These are phyloP conservation scores for Yponomeuta malinellus DNA, from an alignment of 2,888 invertebrate species.

Conservation along the genomic window DNA sequence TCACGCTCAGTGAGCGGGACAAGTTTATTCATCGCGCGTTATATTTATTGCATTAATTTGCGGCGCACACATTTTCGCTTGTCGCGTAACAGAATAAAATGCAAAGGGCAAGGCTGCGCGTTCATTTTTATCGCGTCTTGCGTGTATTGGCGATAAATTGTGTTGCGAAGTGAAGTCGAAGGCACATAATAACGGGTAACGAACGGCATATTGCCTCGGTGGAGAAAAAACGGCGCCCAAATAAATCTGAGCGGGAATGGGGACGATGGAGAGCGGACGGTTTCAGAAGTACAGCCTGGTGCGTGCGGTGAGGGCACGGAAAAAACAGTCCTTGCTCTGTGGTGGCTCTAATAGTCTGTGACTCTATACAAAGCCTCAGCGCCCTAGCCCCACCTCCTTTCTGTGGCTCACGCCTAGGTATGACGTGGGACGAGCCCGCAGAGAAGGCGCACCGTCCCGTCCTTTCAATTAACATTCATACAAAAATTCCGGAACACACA, in stretches of 20 bases:
- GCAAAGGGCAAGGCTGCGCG: neutral
- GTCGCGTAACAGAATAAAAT: neutral
- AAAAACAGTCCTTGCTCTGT: no score
- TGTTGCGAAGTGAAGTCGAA: conserved; percentile 4
- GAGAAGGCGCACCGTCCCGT: no score
- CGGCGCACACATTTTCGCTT: neutral
- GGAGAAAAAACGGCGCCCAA: neutral
- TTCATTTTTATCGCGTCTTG: neutral
- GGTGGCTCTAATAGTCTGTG: no score
- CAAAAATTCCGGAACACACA: no score
- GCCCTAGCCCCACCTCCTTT: no score
- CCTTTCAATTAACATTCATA: no score
- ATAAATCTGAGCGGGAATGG: conserved; percentile 7
- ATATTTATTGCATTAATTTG: neutral
- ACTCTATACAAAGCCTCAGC: no score
- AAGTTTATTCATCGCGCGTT: neutral
- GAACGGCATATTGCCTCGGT: conserved; percentile 9
- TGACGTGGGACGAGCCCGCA: no score
- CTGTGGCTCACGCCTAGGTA: no score
- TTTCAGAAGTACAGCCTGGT: neutral
- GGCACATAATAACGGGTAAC: conserved; percentile 11
- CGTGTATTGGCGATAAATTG: conserved; percentile 6
- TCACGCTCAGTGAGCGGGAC: no score
- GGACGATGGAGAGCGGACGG: neutral
- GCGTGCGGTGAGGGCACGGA: neutral